Percentiles rank a stretch among this genome's conserved stretches.
These are phyloP conservation scores for Smittia sp. DNA, from an alignment of 2,888 invertebrate species.

Conservation along the genomic window DNA sequence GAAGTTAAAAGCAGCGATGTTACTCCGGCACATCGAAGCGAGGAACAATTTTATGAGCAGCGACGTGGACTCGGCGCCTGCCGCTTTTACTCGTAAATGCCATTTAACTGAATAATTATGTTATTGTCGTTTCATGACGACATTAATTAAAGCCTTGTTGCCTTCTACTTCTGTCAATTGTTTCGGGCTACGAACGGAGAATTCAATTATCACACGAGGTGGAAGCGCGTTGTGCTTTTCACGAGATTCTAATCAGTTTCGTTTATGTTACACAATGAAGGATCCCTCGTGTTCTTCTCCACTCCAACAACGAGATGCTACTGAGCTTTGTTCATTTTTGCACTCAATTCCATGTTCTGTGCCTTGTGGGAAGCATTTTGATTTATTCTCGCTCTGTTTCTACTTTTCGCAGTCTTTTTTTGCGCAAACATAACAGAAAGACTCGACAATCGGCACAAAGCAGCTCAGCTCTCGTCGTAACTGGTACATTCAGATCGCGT, in stretches of 20 bases:
- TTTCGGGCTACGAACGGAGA: background rate
- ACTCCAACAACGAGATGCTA: background rate
- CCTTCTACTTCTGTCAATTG: background rate
- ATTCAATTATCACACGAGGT: background rate
- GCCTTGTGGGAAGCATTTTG: background rate
- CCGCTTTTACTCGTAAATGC: background rate
- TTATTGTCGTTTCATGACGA: slow-evolving; percentile 26
- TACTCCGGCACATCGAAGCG: no score
- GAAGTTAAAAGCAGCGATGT: no score
- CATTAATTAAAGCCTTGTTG: background rate
- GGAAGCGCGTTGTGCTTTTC: background rate
- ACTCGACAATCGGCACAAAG: no score
- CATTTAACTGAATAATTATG: slow-evolving; percentile 24
- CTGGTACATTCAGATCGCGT: background rate
- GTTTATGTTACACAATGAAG: no score
- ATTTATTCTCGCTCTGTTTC: background rate
- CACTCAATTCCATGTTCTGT: background rate
- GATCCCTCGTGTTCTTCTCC: background rate
- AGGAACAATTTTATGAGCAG: background rate
- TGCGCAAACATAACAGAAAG: no score
- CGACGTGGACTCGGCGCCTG: background rate
- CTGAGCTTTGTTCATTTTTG: no score
- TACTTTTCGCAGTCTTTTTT: no score
- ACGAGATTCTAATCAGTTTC: background rate
- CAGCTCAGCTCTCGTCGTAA: background rate